Evolutionary conservation across 1,140 invertebrate genomes (phyloP).

Genomic region (Drosophila fuyamai): DNA sequence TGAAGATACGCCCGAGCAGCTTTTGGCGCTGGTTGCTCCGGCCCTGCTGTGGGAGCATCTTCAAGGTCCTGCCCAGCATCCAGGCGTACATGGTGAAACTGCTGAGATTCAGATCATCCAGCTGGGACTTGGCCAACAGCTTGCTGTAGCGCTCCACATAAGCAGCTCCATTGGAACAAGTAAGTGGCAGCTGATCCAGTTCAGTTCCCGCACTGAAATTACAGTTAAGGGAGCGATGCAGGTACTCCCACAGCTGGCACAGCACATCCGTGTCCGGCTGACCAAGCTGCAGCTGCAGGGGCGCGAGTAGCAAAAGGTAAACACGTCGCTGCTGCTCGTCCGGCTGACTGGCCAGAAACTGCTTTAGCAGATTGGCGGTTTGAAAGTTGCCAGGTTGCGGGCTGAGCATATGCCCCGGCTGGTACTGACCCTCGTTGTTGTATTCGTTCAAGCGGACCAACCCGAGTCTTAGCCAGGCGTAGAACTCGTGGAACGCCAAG

Average conservation of each 20-base stretch:
- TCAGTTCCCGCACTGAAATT: conserved; percentile 48
- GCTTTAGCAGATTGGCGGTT: conserved; percentile 35
- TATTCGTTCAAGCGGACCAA: conserved; percentile 40
- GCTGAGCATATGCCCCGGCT: neutral
- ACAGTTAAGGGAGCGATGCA: conserved; percentile 78
- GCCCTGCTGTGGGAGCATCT: conserved; percentile 26
- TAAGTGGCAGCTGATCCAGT: conserved; percentile 61
- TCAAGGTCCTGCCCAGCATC: conserved; percentile 68
- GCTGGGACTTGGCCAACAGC: conserved; percentile 40
- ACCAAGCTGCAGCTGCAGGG: conserved; percentile 63
- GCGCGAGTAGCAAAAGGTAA: conserved; percentile 61
- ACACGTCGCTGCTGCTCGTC: conserved; percentile 75
- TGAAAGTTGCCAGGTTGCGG: conserved; percentile 16
- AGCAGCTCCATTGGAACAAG: conserved; percentile 57
- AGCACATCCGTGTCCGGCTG: conserved; percentile 62
- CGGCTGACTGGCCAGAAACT: conserved; percentile 68
- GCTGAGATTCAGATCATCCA: conserved; percentile 72
- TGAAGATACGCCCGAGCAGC: conserved; percentile 80
- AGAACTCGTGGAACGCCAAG: conserved; percentile 56
- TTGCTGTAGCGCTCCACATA: conserved; percentile 71
- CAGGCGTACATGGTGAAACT: conserved; percentile 73
- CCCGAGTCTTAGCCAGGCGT: conserved; percentile 59
- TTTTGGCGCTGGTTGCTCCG: conserved; percentile 67
- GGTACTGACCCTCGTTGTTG: conserved; percentile 7
- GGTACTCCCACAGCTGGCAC: conserved; percentile 78